A percentile compares a stretch with the other conserved stretches of the same genome.
Evolutionary conservation across 1,140 invertebrate species (phyloP).

Genomic region (Sycophila sp.): DNA sequence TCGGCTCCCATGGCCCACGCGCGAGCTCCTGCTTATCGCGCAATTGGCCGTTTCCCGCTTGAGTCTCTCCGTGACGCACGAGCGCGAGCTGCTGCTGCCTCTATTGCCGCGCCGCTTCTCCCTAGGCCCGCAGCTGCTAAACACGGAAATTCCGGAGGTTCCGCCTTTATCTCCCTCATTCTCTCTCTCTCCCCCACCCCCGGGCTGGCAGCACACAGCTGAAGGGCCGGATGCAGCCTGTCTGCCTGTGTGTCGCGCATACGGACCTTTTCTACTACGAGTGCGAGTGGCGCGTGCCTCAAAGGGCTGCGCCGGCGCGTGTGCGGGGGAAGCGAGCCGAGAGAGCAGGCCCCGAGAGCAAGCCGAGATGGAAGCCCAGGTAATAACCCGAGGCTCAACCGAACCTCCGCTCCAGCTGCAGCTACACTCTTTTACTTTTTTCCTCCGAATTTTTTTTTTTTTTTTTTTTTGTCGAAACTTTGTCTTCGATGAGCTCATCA

Average conservation of each 20-base stretch:
- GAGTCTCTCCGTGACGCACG: too few species aligned
- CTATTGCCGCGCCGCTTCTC: conserved; percentile 43
- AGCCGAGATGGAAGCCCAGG: conserved; percentile 12
- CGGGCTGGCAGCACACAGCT: too few species aligned
- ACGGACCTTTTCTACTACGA: conserved; percentile 11
- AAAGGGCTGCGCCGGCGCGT: conserved; percentile 16
- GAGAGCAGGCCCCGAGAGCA: too few species aligned
- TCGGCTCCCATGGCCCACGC: neutral
- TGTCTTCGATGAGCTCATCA: too few species aligned
- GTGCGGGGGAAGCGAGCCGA: neutral
- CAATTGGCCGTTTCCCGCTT: conserved; percentile 39
- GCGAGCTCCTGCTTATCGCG: neutral
- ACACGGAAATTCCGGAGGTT: conserved; percentile 52
- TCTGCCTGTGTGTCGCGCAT: neutral
- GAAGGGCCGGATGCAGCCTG: conserved; percentile 31
- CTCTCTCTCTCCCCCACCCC: conserved; percentile 8
- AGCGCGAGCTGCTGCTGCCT: too few species aligned
- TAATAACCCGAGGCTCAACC: conserved; percentile 13
- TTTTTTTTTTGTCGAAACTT: too few species aligned
- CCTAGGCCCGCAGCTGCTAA: conserved; percentile 40
- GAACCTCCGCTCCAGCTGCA: neutral
- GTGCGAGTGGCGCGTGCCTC: neutral
- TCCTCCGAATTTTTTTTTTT: neutral
- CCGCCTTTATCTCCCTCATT: neutral
- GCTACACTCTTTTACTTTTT: neutral